Evolutionary conservation across 2,113 vertebrate genomes (phyloP).

Genomic region (cat (Felis catus)): DNA sequence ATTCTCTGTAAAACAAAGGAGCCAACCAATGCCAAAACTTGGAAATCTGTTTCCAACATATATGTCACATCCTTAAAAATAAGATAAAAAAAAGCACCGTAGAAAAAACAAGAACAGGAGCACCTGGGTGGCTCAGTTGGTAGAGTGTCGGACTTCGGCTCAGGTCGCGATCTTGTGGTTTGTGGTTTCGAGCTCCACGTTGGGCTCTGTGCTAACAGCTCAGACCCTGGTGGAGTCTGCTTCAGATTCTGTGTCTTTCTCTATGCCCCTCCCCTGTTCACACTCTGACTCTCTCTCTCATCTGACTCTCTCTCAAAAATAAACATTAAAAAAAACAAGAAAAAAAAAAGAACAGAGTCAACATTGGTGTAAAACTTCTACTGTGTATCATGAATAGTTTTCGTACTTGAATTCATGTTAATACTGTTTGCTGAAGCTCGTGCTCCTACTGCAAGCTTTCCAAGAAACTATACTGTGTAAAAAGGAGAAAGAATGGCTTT

Average conservation of each 20-base stretch:
- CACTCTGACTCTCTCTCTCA: no score
- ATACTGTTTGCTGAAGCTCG: constrained; percentile 65
- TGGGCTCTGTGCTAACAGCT: no score
- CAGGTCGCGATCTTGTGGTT: no score
- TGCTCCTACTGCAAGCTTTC: constrained; percentile 70
- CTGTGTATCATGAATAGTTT: constrained; percentile 50
- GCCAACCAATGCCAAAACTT: constrained; percentile 38
- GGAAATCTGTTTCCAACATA: constrained; percentile 57
- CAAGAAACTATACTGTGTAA: background rate
- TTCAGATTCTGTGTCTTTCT: no score
- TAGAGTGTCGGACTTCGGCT: no score
- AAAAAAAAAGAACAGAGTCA: constrained; percentile 64
- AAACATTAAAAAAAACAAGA: no score
- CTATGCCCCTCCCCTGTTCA: no score
- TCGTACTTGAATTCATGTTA: constrained; percentile 76
- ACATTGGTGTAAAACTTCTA: constrained; percentile 74
- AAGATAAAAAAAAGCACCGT: no score
- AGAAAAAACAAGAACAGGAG: constrained; percentile 59
- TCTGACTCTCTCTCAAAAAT: no score
- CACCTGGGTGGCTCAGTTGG: no score
- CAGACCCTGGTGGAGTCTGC: no score
- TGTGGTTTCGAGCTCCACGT: no score
- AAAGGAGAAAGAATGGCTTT: constrained; percentile 45
- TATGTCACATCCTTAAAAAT: constrained; percentile 45
- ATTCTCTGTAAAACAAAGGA: constrained; percentile 38